phyloP scores from a whole-genome alignment of 2,113 vertebrate species.

The Oxyura jamaicensis region DNA sequence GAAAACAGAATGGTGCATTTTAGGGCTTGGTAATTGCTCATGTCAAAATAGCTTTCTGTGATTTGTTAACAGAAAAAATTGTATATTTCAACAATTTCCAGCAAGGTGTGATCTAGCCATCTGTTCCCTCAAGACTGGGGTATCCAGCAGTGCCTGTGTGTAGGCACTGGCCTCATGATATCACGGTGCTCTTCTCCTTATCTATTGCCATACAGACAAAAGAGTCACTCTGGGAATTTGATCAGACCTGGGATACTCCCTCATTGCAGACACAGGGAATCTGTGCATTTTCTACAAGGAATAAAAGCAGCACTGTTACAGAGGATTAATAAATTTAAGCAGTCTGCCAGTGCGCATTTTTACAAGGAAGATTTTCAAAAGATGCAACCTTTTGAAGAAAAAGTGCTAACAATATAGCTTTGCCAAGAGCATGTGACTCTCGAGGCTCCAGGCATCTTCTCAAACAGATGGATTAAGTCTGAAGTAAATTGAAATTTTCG shows the following conservation, averaged over 20 bases:
- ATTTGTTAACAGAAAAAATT: neutral
- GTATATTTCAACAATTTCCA: neutral
- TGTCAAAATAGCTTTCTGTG: neutral
- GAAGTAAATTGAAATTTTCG: neutral
- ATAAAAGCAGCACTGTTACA: neutral
- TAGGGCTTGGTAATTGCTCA: neutral
- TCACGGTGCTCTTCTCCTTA: neutral
- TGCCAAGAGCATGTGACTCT: neutral
- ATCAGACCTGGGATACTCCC: neutral
- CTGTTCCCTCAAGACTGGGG: neutral
- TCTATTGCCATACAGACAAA: too few species aligned
- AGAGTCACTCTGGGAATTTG: neutral
- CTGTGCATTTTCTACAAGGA: neutral
- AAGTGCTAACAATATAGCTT: neutral
- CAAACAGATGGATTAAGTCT: neutral
- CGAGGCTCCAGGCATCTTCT: neutral
- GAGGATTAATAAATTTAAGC: neutral
- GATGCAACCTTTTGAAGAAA: neutral
- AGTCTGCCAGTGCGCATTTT: neutral
- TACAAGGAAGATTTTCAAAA: neutral
- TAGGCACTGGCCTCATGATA: neutral
- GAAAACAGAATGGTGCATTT: neutral
- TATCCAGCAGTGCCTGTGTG: neutral
- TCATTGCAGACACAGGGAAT: accelerated
- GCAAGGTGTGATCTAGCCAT: accelerated